Percentiles rank a stretch among this genome's conserved stretches.
Conservation (phyloP, 37 sponge, comb jelly and placozoan species). For the Tethya wilhelma region DNA sequence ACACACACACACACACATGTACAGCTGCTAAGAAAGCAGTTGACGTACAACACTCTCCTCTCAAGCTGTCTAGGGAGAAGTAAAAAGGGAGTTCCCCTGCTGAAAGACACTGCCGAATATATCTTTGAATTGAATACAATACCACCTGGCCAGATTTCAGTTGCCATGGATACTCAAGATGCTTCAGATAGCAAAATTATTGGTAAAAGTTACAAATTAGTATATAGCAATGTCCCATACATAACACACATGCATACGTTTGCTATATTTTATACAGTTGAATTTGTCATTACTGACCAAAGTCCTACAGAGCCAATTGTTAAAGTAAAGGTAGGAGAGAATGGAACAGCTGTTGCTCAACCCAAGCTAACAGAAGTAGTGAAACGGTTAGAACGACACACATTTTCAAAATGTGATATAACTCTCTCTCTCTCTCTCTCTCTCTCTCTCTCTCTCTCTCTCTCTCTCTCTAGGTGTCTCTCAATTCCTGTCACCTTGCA, state of each 20-base stretch:
- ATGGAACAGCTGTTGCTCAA: neutral
- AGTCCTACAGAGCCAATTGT: conserved; percentile 4
- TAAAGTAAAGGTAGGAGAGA: neutral
- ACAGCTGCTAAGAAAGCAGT: conserved; percentile 63
- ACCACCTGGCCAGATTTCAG: conserved; percentile 24
- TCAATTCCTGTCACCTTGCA: conserved; percentile 68
- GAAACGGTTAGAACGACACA: neutral
- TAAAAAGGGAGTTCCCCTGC: neutral
- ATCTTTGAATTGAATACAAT: conserved; percentile 19
- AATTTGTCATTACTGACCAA: conserved; percentile 24
- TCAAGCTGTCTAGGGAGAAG: conserved; percentile 42
- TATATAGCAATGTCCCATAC: no score
- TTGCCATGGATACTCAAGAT: conserved; percentile 18
- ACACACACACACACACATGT: neutral
- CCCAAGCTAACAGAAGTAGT: conserved; percentile 9
- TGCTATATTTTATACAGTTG: no score
- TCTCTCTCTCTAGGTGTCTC: conserved; percentile 44
- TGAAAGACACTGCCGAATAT: neutral
- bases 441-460: conserved; percentile 66
- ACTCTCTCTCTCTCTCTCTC: conserved; percentile 1
- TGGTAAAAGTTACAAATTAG: no score
- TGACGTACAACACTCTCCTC: conserved; percentile 61
- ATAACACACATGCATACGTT: no score
- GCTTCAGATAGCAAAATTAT: no score
- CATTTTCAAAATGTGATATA: neutral